Evolutionary conservation across 2,888 invertebrate genomes (phyloP), one percentile per base, ranked within the genome.

Genomic region (Platerodrilus igneus): DNA sequence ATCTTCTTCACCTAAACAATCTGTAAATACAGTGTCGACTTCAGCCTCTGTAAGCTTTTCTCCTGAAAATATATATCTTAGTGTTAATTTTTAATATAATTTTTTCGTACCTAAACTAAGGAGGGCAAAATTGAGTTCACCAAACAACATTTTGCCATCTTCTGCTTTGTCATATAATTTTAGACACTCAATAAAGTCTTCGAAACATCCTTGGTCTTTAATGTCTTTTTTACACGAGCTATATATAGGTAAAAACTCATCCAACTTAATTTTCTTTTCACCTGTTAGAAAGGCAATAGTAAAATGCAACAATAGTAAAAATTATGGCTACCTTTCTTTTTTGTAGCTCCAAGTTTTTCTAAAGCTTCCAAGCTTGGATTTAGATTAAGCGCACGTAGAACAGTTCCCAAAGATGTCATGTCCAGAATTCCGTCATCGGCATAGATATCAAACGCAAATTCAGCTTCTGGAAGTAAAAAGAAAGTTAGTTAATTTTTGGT

Each of bases 101-200:
- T n/a, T n/a, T 8, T 19, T 60, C 71, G 69, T 69, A 94, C 95
- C 97, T 70, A 99, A 80, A 51, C 89, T 79, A 54, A 92, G 74
- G 56, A 99, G 83, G 59, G 90, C 89, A 79, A 97, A 94, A 70
- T 89, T 83, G 66, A 99, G 79, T 75, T 99, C 97, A 71, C 91
- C 96, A 59, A 81, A 81, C 63, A 93, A 79, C 90, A 99, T 96
- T 62, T 81, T 82, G 52, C 97, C 96, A 62, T 96, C 87, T 69
- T 96, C 96, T 64, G 81, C 81, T 74, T 99, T 94, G 81, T 99
- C 99, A 79, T 99, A 99, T 67, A 99, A 81, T 73, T 96, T 97
- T 74, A 99, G 80, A 77, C 96, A 97, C 78, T 99, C 99, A 72
- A 96, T 79, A 79, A 97, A 99, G 78, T 99, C 99, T 71, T 97